Percentiles rank a stretch among this genome's conserved stretches.
phyloP scores from a whole-genome alignment of 2,113 vertebrate genomes.

The Engystomops pustulosus region DNA sequence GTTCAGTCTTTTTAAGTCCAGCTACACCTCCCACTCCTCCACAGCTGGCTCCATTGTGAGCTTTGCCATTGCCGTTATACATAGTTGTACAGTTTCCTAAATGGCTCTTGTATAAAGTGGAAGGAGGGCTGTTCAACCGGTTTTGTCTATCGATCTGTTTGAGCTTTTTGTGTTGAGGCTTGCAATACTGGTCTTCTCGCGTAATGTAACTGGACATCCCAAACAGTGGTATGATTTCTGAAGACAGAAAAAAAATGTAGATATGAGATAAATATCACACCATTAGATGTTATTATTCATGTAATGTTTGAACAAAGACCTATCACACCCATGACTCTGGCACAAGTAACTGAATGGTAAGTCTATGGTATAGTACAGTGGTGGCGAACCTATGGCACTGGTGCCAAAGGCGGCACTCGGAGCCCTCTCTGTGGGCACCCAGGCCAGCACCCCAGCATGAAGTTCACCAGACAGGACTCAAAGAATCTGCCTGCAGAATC shows the following conservation, averaged over 20 bases:
- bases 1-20: conserved; percentile 82
- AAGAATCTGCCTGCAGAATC: too few species aligned
- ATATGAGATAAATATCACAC: not conserved
- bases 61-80: conserved; percentile 88
- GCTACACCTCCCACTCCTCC: conserved; percentile 72
- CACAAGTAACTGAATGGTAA: not conserved
- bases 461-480: too few species aligned
- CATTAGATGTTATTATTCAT: too few species aligned
- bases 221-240: conserved; percentile 95
- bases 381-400: too few species aligned
- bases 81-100: conserved; percentile 75
- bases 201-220: conserved; percentile 94
- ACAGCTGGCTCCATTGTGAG: conserved; percentile 71
- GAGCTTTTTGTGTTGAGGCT: conserved; percentile 94
- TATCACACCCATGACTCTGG: too few species aligned
- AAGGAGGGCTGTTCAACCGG: conserved; percentile 90
- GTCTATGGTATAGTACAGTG: too few species aligned
- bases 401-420: too few species aligned
- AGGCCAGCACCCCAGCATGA: too few species aligned
- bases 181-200: conserved; percentile 91
- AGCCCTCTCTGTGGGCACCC: too few species aligned
- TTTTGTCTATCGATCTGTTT: conserved; percentile 94
- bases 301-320: too few species aligned
- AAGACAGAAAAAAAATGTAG: not conserved
- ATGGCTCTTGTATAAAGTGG: conserved; percentile 86